These are phyloP conservation scores for Ceramica pisi DNA, from an alignment of 2,888 invertebrate species.

Conservation along the genomic window DNA sequence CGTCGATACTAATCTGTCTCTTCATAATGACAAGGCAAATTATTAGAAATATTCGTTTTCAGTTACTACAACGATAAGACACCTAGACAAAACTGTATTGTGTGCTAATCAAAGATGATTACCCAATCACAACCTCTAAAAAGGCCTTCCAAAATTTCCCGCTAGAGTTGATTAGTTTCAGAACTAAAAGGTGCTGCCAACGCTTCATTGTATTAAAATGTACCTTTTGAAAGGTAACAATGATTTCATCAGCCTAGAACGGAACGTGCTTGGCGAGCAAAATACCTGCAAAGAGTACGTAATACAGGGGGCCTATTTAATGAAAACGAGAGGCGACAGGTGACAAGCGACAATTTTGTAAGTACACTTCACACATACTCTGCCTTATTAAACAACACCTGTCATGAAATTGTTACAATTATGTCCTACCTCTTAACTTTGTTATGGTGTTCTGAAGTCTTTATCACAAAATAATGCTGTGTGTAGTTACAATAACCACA, in stretches of 20 bases:
- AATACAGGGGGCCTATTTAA: not conserved
- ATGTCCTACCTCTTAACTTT: no score
- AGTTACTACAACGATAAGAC: not conserved
- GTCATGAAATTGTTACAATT: no score
- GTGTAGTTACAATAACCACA: not conserved
- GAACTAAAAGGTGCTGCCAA: slow-evolving; percentile 25
- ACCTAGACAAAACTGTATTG: not conserved
- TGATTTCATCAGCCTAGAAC: slow-evolving; percentile 40
- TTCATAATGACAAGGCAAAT: slow-evolving; percentile 2
- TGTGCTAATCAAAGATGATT: no score
- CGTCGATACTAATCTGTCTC: slow-evolving; percentile 6
- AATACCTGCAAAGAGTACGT: slow-evolving; percentile 28
- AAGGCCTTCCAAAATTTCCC: not conserved
- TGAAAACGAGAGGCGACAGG: no score
- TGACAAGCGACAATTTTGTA: no score
- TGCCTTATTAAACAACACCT: no score
- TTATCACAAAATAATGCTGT: slow-evolving; percentile 20
- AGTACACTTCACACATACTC: no score
- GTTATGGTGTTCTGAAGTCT: slow-evolving; percentile 15
- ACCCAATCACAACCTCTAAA: not conserved
- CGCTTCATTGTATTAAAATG: slow-evolving; percentile 20
- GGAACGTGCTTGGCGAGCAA: slow-evolving; percentile 45
- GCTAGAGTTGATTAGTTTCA: not conserved
- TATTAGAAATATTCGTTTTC: not conserved
- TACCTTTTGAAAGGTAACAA: slow-evolving; percentile 38